Conservation (phyloP, 2,113 vertebrate genomes). For the Hydrochoerus hydrochaeris region DNA sequence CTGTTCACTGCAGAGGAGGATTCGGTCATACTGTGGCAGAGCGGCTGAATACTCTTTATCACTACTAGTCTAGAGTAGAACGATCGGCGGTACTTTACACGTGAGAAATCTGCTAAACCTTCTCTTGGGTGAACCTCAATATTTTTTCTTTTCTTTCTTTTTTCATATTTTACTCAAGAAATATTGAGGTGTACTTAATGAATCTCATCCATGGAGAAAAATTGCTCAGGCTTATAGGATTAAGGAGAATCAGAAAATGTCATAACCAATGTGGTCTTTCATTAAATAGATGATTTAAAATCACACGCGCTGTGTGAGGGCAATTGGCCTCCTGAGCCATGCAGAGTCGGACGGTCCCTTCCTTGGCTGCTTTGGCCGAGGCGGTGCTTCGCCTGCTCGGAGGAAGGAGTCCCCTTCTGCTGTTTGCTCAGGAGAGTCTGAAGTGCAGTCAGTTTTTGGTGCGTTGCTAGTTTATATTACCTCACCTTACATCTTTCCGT, state of each 20-base stretch:
- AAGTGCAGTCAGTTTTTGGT: fast-evolving
- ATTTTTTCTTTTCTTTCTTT: background rate
- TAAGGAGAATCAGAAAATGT: background rate
- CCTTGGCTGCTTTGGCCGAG: background rate
- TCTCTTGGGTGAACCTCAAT: background rate
- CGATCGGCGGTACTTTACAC: background rate
- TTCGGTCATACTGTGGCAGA: too few relatives aligned
- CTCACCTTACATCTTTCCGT: background rate
- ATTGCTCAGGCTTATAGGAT: background rate
- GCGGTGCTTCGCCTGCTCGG: too few relatives aligned
- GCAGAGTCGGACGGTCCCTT: background rate
- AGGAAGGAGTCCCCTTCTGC: background rate
- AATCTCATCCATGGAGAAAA: background rate
- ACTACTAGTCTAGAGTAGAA: background rate
- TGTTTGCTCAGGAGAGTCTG: background rate
- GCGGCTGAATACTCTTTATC: background rate
- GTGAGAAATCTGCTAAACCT: background rate
- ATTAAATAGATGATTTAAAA: background rate
- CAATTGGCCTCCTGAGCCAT: background rate
- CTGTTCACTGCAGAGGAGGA: fast-evolving
- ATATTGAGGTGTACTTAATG: background rate
- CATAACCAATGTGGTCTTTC: background rate
- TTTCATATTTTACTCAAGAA: background rate
- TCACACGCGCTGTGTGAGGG: background rate
- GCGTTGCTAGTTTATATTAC: background rate